A percentile compares a stretch with the other conserved stretches of the same genome.
Evolutionary conservation across 2,888 invertebrate species (phyloP).

Genomic region (Malacosoma neustria): DNA sequence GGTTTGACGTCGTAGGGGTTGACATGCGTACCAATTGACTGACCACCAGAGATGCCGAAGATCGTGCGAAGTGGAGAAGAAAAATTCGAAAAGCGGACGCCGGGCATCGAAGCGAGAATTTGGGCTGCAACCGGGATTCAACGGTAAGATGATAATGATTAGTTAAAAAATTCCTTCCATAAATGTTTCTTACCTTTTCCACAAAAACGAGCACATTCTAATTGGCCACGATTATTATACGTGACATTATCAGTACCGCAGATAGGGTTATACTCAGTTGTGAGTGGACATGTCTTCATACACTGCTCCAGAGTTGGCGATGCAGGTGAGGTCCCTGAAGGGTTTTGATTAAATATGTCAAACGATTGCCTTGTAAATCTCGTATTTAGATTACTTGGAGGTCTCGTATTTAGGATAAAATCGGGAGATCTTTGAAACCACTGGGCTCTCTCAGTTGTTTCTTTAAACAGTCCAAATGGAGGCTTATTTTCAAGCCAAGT

Average conservation of each 20-base stretch:
- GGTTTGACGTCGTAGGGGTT: no score
- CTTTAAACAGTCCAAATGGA: not conserved
- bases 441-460: not conserved
- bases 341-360: not conserved
- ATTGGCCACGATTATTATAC: constrained; percentile 42
- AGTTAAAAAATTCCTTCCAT: no score
- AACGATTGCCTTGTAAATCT: not conserved
- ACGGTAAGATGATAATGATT: no score
- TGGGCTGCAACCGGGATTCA: no score
- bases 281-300: constrained; percentile 30
- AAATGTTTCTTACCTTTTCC: constrained; percentile 44
- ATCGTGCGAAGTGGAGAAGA: no score
- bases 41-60: no score
- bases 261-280: constrained; percentile 56
- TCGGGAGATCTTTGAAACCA: not conserved
- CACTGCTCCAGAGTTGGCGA: not conserved
- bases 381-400: not conserved
- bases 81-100: no score
- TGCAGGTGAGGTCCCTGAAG: not conserved
- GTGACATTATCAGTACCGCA: constrained; percentile 49
- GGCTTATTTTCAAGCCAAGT: not conserved
- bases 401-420: not conserved
- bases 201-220: constrained; percentile 51
- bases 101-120: no score
- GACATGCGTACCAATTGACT: no score